Percentiles rank a stretch among this genome's conserved stretches.
Evolutionary conservation across 2,888 invertebrate genomes (phyloP).

Genomic region (Diaprepes abbreviatus): DNA sequence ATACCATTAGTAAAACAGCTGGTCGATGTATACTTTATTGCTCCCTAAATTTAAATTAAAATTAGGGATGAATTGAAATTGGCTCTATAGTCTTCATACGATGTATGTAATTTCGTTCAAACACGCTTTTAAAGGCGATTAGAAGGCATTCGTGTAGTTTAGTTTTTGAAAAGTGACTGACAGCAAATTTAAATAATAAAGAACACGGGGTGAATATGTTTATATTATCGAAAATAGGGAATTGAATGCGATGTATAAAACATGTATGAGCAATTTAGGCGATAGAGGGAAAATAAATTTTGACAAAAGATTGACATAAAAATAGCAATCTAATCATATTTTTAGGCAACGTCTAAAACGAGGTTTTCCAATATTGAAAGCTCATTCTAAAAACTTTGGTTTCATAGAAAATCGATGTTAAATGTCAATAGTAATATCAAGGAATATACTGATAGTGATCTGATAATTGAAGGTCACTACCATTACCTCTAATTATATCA

Average conservation of each 20-base stretch:
- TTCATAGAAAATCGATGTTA: too few relatives aligned
- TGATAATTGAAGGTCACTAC: too few relatives aligned
- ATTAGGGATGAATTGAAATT: slow-evolving; percentile 43
- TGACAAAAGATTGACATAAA: neutral
- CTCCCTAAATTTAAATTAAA: slow-evolving; percentile 41
- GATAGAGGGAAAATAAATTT: slow-evolving; percentile 10
- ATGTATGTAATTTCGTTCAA: slow-evolving; percentile 42
- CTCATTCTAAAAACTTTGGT: too few relatives aligned
- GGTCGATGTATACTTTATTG: slow-evolving; percentile 29
- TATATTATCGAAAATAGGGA: slow-evolving; percentile 33
- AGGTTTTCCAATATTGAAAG: too few relatives aligned
- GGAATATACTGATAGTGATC: too few relatives aligned
- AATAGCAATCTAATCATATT: neutral
- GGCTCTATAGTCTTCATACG: slow-evolving; percentile 26
- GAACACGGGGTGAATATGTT: slow-evolving; percentile 44
- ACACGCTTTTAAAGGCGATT: slow-evolving; percentile 45
- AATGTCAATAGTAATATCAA: too few relatives aligned
- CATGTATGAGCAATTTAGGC: slow-evolving; percentile 37
- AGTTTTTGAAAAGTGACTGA: slow-evolving; percentile 37
- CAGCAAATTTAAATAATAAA: slow-evolving; percentile 45
- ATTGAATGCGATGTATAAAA: slow-evolving; percentile 28
- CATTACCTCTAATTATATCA: too few relatives aligned
- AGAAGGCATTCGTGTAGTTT: slow-evolving; percentile 29
- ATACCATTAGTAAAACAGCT: slow-evolving; percentile 35
- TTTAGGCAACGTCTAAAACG: too few relatives aligned